phyloP scores from a whole-genome alignment of 2,888 invertebrate species.

The Zele albiditarsus region DNA sequence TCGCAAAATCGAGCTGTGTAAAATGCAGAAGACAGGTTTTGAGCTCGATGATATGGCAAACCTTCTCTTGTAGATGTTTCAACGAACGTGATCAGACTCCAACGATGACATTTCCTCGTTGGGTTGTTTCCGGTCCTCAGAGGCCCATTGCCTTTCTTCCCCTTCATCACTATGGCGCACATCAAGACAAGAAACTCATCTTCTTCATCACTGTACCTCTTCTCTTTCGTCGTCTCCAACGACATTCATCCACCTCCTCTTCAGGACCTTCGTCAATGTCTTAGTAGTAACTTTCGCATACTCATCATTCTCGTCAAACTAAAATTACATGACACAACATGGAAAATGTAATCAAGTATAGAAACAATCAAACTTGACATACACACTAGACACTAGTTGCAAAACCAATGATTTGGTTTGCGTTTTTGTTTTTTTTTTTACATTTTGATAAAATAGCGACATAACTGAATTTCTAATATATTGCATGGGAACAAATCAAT shows the following conservation, averaged over 20 bases:
- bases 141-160: constrained; percentile 33
- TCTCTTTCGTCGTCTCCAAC: constrained; percentile 19
- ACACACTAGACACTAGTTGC: too few species aligned
- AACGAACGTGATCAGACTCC: constrained; percentile 52
- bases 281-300: background rate
- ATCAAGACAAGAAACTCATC: constrained; percentile 37
- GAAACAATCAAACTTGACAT: too few species aligned
- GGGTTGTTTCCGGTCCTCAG: constrained; percentile 48
- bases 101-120: constrained; percentile 48
- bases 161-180: background rate
- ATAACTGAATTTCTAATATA: too few species aligned
- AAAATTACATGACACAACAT: too few species aligned
- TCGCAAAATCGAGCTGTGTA: constrained; percentile 50
- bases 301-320: background rate
- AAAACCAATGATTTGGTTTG: too few species aligned
- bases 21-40: constrained; percentile 55
- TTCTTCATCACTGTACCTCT: background rate
- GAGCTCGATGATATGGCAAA: constrained; percentile 46
- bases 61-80: constrained; percentile 57
- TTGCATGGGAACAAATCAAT: too few species aligned
- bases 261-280: constrained; percentile 36
- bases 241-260: constrained; percentile 14
- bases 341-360: too few species aligned
- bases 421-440: too few species aligned
- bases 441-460: too few species aligned